Percentiles rank a stretch among this genome's conserved stretches.
Evolutionary conservation across 2,888 invertebrate genomes (phyloP).

Genomic region (Teinopalpus imperialis): DNA sequence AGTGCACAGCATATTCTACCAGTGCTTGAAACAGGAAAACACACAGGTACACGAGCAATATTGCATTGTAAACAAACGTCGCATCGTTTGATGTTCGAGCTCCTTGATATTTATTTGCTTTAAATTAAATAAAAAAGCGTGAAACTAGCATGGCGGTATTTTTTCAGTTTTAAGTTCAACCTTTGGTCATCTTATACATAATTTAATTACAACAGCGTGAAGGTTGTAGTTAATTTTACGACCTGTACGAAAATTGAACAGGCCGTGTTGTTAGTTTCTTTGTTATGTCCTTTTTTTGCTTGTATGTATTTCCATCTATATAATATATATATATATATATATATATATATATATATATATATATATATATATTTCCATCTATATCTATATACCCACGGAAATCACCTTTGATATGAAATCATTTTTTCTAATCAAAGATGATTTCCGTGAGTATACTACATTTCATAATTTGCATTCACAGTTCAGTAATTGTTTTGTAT

Average conservation of each 20-base stretch:
- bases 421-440: too few relatives aligned
- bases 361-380: too few relatives aligned
- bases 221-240: slow-evolving; percentile 2
- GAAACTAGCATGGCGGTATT: slow-evolving; percentile 7
- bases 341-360: too few relatives aligned
- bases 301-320: too few relatives aligned
- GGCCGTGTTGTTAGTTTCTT: too few relatives aligned
- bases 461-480: too few relatives aligned
- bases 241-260: not conserved
- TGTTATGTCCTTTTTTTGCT: too few relatives aligned
- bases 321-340: too few relatives aligned
- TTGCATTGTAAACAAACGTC: slow-evolving; percentile 19
- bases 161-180: slow-evolving; percentile 3
- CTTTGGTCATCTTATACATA: not conserved
- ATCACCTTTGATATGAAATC: too few relatives aligned
- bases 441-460: too few relatives aligned
- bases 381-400: too few relatives aligned
- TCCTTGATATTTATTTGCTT: slow-evolving; percentile 10
- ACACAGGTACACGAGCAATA: slow-evolving; percentile 28
- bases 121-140: slow-evolving; percentile 5
- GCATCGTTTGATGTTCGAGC: slow-evolving; percentile 20
- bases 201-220: slow-evolving; percentile 3
- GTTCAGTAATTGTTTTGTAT: too few relatives aligned
- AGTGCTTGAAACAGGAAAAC: slow-evolving; percentile 35
- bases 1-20: slow-evolving; percentile 30